phyloP scores from a whole-genome alignment of 2,888 invertebrate genomes.

The Isotomurus palustris region DNA sequence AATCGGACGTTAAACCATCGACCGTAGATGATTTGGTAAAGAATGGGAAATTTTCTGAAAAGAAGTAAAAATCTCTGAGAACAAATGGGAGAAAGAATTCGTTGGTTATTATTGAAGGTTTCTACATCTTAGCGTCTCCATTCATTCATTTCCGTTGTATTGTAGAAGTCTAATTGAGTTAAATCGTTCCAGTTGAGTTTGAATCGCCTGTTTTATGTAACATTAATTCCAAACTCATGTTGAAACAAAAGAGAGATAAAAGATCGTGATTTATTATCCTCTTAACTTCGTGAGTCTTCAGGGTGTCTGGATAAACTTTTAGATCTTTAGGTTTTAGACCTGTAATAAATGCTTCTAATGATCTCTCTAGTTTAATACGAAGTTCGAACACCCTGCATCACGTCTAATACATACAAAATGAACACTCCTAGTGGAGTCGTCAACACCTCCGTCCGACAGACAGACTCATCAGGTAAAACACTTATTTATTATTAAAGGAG shows the following conservation, averaged over 20 bases:
- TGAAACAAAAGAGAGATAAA: not conserved
- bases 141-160: not conserved
- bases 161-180: slow-evolving; percentile 25
- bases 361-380: too few relatives aligned
- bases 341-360: too few relatives aligned
- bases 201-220: slow-evolving; percentile 11
- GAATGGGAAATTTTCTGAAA: not conserved
- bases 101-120: too few relatives aligned
- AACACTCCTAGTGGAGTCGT: not conserved
- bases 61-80: not conserved
- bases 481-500: not conserved
- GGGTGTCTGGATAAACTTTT: too few relatives aligned
- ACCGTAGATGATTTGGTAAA: not conserved
- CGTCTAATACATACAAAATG: too few relatives aligned
- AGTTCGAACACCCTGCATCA: too few relatives aligned
- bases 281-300: too few relatives aligned
- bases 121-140: too few relatives aligned
- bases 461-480: slow-evolving; percentile 7
- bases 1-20: too few relatives aligned
- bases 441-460: slow-evolving; percentile 9
- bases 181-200: slow-evolving; percentile 31
- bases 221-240: not conserved
- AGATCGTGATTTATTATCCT: slow-evolving; percentile 3
- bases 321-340: too few relatives aligned
- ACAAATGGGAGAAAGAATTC: not conserved